phyloP scores from a whole-genome alignment of 2,888 invertebrate species.

The Athetis lepigone region DNA sequence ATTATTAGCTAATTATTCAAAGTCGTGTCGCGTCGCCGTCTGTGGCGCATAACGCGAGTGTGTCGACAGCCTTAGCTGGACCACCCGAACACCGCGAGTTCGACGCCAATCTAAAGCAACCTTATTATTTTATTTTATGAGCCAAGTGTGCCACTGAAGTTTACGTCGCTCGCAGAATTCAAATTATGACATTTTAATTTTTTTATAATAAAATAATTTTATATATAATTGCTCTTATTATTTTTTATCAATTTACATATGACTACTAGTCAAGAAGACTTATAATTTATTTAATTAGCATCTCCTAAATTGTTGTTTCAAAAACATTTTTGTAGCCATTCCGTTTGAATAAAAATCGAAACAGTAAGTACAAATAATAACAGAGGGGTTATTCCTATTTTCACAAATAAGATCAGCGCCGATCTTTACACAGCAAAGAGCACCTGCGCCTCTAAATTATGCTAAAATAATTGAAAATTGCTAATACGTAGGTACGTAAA shows the following conservation, averaged over 20 bases:
- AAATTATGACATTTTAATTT: conserved; percentile 14
- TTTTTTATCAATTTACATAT: too few relatives aligned
- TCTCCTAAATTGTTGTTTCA: background rate
- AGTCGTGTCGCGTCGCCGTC: conserved; percentile 63
- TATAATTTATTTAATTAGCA: too few relatives aligned
- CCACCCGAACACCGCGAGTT: conserved; percentile 64
- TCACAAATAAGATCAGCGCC: background rate
- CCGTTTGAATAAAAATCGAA: background rate
- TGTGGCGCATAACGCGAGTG: conserved; percentile 56
- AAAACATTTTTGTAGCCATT: background rate
- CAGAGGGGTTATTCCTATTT: background rate
- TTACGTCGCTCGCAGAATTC: conserved; percentile 36
- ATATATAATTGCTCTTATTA: background rate
- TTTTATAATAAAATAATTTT: background rate
- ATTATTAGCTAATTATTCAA: conserved; percentile 68
- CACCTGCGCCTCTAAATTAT: conserved; percentile 69
- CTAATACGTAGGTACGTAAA: conserved; percentile 82
- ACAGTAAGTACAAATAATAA: background rate
- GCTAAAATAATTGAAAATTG: conserved; percentile 83
- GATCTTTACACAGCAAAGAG: conserved; percentile 26
- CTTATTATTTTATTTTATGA: conserved; percentile 73
- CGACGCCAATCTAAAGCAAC: conserved; percentile 59
- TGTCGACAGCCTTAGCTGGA: conserved; percentile 61
- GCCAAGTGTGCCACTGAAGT: conserved; percentile 49
- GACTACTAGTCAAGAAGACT: too few relatives aligned